Conservation (phyloP, 1,140 invertebrate genomes). For the Drosophila seguyi region DNA sequence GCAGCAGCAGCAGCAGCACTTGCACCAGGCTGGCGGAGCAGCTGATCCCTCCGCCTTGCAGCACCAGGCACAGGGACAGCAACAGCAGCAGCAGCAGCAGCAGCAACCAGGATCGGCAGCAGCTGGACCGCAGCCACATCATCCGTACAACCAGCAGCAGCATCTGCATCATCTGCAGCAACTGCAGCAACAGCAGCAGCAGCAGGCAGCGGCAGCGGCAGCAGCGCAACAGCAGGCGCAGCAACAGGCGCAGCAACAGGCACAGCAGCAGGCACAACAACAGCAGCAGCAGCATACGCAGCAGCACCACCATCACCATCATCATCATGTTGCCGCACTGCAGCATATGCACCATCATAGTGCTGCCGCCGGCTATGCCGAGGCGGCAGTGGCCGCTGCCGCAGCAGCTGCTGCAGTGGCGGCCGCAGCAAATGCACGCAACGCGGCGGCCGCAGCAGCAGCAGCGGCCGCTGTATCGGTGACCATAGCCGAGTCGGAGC, state of each 20-base stretch:
- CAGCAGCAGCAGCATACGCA: conserved; percentile 43
- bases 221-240: conserved; percentile 60
- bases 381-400: conserved; percentile 73
- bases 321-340: conserved; percentile 52
- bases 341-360: conserved; percentile 71
- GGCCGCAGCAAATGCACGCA: conserved; percentile 65
- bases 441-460: conserved; percentile 59
- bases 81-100: conserved; percentile 54
- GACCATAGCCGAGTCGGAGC: conserved; percentile 57
- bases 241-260: conserved; percentile 67
- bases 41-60: conserved; percentile 44
- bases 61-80: conserved; percentile 49
- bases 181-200: conserved; percentile 59
- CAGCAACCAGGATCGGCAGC: conserved; percentile 32
- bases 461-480: conserved; percentile 53
- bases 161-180: conserved; percentile 78
- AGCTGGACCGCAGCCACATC: conserved; percentile 62
- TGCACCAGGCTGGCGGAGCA: conserved; percentile 33
- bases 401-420: conserved; percentile 73
- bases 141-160: conserved; percentile 81
- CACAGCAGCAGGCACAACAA: conserved; percentile 33
- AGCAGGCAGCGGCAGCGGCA: conserved; percentile 27
- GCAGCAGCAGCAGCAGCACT: conserved; percentile 56
- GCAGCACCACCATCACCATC: conserved; percentile 67
- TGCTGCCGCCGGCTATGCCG: conserved; percentile 55